Conservation (phyloP, 1,140 invertebrate genomes). For the Maconellicoccus hirsutus region DNA sequence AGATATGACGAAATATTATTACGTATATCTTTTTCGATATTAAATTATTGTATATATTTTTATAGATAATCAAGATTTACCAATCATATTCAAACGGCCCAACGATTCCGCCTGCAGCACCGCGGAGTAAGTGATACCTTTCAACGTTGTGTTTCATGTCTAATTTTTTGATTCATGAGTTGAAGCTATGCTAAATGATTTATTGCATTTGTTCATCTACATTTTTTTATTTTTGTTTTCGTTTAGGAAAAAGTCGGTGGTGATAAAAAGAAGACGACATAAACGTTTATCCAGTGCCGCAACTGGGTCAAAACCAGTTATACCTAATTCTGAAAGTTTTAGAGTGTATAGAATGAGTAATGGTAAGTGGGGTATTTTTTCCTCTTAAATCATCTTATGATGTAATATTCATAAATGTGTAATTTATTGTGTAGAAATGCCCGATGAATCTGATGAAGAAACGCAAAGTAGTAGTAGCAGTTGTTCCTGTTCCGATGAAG, state of each 20-base stretch:
- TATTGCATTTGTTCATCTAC: too few species aligned
- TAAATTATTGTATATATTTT: background rate
- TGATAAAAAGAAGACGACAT: background rate
- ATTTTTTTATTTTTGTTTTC: too few species aligned
- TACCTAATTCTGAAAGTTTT: conserved; percentile 41
- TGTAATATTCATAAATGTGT: background rate
- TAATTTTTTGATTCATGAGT: background rate
- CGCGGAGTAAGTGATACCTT: too few species aligned
- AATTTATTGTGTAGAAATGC: conserved; percentile 28
- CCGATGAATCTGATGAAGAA: conserved; percentile 34
- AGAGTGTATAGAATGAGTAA: conserved; percentile 41
- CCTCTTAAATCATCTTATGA: background rate
- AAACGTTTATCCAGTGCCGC: background rate
- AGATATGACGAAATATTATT: too few species aligned
- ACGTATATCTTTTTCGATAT: too few species aligned
- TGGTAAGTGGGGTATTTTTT: conserved; percentile 26
- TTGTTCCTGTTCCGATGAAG: conserved; percentile 27
- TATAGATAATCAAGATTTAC: background rate
- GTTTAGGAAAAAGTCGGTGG: background rate
- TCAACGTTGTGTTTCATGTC: background rate
- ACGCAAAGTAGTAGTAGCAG: conserved; percentile 32
- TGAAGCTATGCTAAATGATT: background rate
- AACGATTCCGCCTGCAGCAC: too few species aligned
- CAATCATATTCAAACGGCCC: background rate
- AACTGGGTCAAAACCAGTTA: background rate